Evolutionary conservation across 2,113 vertebrate genomes (phyloP).

Genomic region (Calidris pugnax): DNA sequence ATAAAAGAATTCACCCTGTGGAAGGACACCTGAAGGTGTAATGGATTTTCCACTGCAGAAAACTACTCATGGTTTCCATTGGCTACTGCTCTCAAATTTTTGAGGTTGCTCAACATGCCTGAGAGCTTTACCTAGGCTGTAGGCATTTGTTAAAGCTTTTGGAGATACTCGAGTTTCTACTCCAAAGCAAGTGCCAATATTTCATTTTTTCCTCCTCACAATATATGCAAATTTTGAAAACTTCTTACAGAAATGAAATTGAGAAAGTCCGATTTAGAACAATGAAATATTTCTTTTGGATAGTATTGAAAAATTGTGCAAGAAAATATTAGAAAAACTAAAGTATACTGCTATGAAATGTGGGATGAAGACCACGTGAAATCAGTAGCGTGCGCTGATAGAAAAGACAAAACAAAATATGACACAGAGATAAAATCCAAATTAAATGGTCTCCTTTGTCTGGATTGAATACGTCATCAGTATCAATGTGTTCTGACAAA

Average conservation of each 20-base stretch:
- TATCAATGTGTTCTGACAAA: not conserved
- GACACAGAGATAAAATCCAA: not conserved
- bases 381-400: not conserved
- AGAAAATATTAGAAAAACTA: not conserved
- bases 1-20: not conserved
- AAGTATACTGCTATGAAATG: not conserved
- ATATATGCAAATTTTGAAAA: not conserved
- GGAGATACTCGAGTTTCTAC: not conserved
- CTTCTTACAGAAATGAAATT: not conserved
- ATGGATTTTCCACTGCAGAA: not conserved
- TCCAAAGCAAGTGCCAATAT: not conserved
- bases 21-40: conserved; percentile 17
- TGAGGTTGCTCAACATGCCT: not conserved
- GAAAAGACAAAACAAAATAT: conserved; percentile 11
- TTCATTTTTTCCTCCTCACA: not conserved
- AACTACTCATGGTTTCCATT: not conserved
- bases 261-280: not conserved
- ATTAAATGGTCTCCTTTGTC: conserved; percentile 19
- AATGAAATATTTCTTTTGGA: not conserved
- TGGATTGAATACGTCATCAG: conserved; percentile 16
- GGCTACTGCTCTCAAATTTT: not conserved
- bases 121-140: not conserved
- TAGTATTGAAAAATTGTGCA: not conserved
- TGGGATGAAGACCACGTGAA: not conserved
- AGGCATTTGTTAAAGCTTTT: not conserved